phyloP scores from a whole-genome alignment of 2,888 invertebrate genomes.

The Hydraecia micacea region DNA sequence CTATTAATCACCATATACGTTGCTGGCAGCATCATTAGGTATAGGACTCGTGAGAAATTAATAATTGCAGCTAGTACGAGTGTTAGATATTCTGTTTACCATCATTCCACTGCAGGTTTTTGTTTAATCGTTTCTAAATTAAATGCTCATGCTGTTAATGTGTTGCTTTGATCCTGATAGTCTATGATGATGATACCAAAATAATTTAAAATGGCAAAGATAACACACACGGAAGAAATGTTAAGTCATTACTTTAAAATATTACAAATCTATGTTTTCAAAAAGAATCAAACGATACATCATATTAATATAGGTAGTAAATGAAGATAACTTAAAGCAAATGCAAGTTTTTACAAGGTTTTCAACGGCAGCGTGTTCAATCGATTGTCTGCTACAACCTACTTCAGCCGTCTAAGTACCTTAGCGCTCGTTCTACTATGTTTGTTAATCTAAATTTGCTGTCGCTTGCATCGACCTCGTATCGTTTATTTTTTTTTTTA shows the following conservation, averaged over 20 bases:
- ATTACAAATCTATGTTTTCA: background rate
- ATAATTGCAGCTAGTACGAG: background rate
- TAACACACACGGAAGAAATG: background rate
- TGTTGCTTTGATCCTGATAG: background rate
- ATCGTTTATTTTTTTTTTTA: background rate
- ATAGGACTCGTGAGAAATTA: slow-evolving; percentile 13
- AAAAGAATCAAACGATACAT: background rate
- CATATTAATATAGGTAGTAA: background rate
- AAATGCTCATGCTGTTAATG: background rate
- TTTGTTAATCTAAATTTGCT: background rate
- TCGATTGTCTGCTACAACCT: slow-evolving; percentile 32
- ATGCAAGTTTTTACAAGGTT: slow-evolving; percentile 1
- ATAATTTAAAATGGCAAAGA: background rate
- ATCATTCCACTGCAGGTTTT: slow-evolving; percentile 2
- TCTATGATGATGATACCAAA: background rate
- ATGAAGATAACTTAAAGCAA: background rate
- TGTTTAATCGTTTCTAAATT: background rate
- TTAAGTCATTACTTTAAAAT: background rate
- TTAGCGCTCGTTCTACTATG: background rate
- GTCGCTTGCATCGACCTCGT: slow-evolving; percentile 5
- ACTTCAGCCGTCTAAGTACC: slow-evolving; percentile 18
- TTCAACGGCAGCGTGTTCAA: slow-evolving; percentile 2
- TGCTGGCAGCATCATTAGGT: background rate
- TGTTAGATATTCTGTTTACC: slow-evolving; percentile 3
- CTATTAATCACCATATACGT: slow-evolving; percentile 21